These are phyloP conservation scores for Aleiodes sp. DNA, from an alignment of 1,140 invertebrate species.

Conservation along the genomic window DNA sequence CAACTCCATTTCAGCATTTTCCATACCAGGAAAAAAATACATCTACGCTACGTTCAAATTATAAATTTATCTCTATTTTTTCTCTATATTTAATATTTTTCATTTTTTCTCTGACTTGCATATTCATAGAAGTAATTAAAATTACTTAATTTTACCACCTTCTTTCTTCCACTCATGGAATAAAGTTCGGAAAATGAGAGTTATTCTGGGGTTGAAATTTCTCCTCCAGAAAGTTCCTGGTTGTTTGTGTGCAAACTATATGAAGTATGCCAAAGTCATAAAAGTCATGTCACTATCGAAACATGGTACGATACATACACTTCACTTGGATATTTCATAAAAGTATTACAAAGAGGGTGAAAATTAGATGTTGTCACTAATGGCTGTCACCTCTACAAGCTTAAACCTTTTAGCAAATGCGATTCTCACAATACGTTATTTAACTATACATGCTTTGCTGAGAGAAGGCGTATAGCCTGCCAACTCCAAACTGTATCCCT, in stretches of 20 bases:
- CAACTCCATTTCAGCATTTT: constrained; percentile 33
- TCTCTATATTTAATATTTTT: background rate
- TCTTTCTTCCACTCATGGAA: background rate
- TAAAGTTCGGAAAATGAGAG: background rate
- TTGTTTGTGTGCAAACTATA: too few relatives aligned
- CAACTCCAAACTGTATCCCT: constrained; percentile 49
- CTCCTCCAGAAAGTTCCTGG: background rate
- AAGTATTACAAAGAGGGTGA: too few relatives aligned
- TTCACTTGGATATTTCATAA: too few relatives aligned
- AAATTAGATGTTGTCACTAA: too few relatives aligned
- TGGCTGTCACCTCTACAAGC: too few relatives aligned
- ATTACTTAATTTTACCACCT: background rate
- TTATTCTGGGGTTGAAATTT: background rate
- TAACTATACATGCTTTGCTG: background rate
- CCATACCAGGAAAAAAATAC: too few relatives aligned
- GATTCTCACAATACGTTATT: background rate
- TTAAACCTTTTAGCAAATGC: too few relatives aligned
- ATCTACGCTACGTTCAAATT: background rate
- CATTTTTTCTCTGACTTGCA: background rate
- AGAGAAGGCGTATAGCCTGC: background rate
- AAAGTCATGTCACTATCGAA: too few relatives aligned
- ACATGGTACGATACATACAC: too few relatives aligned
- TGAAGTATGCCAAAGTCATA: too few relatives aligned
- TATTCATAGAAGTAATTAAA: background rate
- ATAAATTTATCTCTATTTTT: background rate